These are phyloP conservation scores for Crotalus viridis DNA, from an alignment of 2,113 vertebrate species.

Conservation along the genomic window DNA sequence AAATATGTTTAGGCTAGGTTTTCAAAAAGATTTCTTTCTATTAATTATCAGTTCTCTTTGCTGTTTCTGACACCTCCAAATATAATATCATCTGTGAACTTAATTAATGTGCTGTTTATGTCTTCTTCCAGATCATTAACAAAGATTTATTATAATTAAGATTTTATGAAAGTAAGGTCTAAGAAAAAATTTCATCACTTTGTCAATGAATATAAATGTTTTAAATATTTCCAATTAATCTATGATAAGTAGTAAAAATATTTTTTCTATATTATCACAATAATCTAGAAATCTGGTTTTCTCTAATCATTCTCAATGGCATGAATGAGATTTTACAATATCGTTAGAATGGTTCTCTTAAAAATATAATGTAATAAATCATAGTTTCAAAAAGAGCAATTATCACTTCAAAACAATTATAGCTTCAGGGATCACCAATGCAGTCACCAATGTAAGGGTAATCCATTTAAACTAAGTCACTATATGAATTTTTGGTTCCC, in stretches of 20 bases:
- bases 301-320: background rate
- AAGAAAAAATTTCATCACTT: conserved; percentile 15
- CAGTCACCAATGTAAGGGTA: background rate
- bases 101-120: conserved; percentile 36
- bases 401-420: background rate
- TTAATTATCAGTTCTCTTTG: conserved; percentile 24
- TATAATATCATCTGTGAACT: conserved; percentile 34
- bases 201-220: conserved; percentile 19
- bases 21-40: background rate
- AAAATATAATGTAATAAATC: background rate
- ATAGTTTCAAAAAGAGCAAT: background rate
- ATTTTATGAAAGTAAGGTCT: conserved; percentile 27
- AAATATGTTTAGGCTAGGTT: background rate
- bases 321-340: background rate
- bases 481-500: background rate
- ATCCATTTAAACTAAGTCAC: background rate
- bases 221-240: conserved; percentile 12
- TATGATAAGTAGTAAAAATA: background rate
- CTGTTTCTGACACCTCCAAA: conserved; percentile 15
- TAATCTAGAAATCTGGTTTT: background rate
- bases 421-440: background rate
- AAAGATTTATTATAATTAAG: conserved; percentile 26
- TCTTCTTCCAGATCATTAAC: conserved; percentile 32
- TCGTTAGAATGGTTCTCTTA: background rate
- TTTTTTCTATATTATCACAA: background rate